Percentiles rank a stretch among this genome's conserved stretches.
These are phyloP conservation scores for Leistus spinibarbis DNA, from an alignment of 2,888 invertebrate species.

Conservation along the genomic window DNA sequence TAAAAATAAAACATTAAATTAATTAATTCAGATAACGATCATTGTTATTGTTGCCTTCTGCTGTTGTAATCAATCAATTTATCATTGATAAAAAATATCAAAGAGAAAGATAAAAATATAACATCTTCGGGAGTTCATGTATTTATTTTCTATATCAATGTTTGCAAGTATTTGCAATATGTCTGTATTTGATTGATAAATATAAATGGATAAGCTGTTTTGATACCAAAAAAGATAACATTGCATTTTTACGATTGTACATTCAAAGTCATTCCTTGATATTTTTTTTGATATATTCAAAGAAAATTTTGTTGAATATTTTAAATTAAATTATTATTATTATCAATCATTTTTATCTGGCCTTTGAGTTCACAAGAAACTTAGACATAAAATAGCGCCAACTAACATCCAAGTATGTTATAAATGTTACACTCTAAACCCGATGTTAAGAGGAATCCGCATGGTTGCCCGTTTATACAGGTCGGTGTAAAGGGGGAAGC, in stretches of 20 bases:
- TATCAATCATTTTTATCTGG: too few relatives aligned
- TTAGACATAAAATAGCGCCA: too few relatives aligned
- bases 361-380: too few relatives aligned
- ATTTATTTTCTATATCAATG: not conserved
- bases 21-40: not conserved
- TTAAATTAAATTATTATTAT: too few relatives aligned
- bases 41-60: not conserved
- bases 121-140: not conserved
- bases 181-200: not conserved
- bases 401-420: too few relatives aligned
- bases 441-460: too few relatives aligned
- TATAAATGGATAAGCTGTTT: not conserved
- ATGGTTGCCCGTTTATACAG: too few relatives aligned
- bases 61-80: not conserved
- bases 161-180: not conserved
- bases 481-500: too few relatives aligned
- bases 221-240: not conserved
- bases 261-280: not conserved
- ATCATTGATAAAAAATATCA: not conserved
- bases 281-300: too few relatives aligned
- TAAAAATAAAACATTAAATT: not conserved
- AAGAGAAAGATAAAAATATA: not conserved
- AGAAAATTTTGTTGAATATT: too few relatives aligned
- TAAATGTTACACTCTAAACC: too few relatives aligned
- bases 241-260: not conserved